phyloP scores from a whole-genome alignment of 2,113 vertebrate species.

The Aegithalos caudatus region DNA sequence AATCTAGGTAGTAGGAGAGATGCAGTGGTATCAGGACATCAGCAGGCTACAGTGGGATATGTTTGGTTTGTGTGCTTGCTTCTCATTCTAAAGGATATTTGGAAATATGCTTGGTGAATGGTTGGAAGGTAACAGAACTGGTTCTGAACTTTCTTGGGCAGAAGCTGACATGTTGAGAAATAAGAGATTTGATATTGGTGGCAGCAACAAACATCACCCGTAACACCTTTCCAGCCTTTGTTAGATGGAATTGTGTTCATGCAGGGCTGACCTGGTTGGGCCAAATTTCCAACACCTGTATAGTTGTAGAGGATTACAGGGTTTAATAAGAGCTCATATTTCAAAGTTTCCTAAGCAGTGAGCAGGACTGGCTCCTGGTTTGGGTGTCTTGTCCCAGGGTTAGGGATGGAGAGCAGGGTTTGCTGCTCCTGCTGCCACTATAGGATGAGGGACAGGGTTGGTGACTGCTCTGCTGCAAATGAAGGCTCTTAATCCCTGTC shows the following conservation, averaged over 20 bases:
- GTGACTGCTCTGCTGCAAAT: background rate
- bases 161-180: background rate
- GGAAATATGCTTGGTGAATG: background rate
- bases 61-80: background rate
- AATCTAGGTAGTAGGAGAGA: background rate
- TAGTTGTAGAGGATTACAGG: background rate
- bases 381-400: too few relatives aligned
- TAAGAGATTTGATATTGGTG: background rate
- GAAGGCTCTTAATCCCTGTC: background rate
- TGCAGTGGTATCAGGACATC: background rate
- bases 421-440: background rate
- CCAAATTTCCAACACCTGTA: background rate
- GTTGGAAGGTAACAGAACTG: background rate
- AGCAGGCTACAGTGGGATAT: background rate
- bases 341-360: background rate
- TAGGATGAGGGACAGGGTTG: background rate
- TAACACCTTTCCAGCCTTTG: background rate
- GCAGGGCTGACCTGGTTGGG: background rate
- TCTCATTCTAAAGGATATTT: background rate
- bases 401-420: background rate
- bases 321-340: background rate
- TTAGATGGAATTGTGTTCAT: background rate
- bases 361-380: background rate
- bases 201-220: background rate
- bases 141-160: background rate